Evolutionary conservation across 2,113 vertebrate genomes (phyloP).

Genomic region (Osmerus eperlanus): DNA sequence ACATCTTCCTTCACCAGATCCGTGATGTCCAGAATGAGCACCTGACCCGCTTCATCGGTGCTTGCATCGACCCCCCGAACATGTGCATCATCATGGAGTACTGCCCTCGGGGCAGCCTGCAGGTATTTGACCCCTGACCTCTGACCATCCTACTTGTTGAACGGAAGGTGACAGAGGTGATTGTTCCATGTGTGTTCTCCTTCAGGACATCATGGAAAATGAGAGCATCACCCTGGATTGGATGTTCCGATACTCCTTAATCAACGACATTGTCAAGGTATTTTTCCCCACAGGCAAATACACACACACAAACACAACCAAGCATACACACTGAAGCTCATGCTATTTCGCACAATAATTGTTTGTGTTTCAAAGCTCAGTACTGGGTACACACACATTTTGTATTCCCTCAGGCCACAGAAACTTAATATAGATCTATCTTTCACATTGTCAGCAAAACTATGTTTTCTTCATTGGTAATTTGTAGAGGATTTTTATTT

Average conservation of each 20-base stretch:
- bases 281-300: not conserved
- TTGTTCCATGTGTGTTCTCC: slow-evolving; percentile 19
- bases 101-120: slow-evolving; percentile 80
- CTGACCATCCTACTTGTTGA: too few species aligned
- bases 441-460: too few species aligned
- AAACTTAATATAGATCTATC: too few species aligned
- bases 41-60: slow-evolving; percentile 79
- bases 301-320: not conserved
- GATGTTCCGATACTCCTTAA: slow-evolving; percentile 95
- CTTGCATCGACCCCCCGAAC: slow-evolving; percentile 80
- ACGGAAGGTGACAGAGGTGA: not conserved
- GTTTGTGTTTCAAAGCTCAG: too few species aligned
- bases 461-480: too few species aligned
- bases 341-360: too few species aligned
- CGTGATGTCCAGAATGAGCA: slow-evolving; percentile 83
- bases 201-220: slow-evolving; percentile 90
- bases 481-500: too few species aligned
- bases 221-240: slow-evolving; percentile 95
- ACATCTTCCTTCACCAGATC: slow-evolving; percentile 64
- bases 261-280: slow-evolving; percentile 90
- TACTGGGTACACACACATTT: too few species aligned
- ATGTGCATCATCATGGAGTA: slow-evolving; percentile 84
- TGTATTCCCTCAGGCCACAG: too few species aligned
- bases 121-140: slow-evolving; percentile 59
- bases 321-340: too few species aligned